phyloP scores from a whole-genome alignment of 1,140 invertebrate species.

The Dolichoris vasculosae region DNA sequence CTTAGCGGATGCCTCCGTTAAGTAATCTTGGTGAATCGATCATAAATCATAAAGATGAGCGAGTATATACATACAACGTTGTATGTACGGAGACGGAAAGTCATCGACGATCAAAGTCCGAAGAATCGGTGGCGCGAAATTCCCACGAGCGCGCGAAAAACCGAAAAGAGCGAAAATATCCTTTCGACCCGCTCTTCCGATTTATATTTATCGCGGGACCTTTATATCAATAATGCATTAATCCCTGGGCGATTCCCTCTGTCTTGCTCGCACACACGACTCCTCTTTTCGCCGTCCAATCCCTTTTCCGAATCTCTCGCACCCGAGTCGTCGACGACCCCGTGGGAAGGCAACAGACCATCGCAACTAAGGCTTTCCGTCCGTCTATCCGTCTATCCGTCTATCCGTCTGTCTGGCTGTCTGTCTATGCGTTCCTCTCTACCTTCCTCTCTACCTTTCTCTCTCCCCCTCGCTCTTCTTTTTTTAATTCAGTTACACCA shows the following conservation, averaged over 20 bases:
- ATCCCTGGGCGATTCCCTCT: conserved; percentile 18
- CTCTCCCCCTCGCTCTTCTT: conserved; percentile 12
- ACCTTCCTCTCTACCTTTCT: conserved; percentile 2
- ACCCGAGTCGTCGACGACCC: neutral
- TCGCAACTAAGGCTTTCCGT: conserved; percentile 1
- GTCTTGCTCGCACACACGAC: neutral
- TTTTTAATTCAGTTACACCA: conserved; percentile 58
- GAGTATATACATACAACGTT: neutral
- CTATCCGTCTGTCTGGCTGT: neutral
- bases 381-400: neutral
- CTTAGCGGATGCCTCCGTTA: neutral
- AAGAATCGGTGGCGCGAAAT: conserved; percentile 18
- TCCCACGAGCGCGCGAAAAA: conserved; percentile 7
- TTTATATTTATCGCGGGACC: conserved; percentile 48
- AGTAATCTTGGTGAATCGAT: neutral
- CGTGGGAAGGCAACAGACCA: conserved; percentile 46
- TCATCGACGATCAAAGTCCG: conserved; percentile 25
- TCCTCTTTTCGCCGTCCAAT: conserved; percentile 3
- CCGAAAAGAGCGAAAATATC: conserved; percentile 8
- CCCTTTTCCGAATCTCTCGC: conserved; percentile 20
- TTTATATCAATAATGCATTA: conserved; percentile 48
- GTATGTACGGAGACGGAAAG: neutral
- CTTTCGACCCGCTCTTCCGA: conserved; percentile 21
- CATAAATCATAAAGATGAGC: neutral
- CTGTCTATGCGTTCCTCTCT: neutral